Evolutionary conservation across 2,113 vertebrate genomes (phyloP).

Genomic region (Hippocampus barbouri): DNA sequence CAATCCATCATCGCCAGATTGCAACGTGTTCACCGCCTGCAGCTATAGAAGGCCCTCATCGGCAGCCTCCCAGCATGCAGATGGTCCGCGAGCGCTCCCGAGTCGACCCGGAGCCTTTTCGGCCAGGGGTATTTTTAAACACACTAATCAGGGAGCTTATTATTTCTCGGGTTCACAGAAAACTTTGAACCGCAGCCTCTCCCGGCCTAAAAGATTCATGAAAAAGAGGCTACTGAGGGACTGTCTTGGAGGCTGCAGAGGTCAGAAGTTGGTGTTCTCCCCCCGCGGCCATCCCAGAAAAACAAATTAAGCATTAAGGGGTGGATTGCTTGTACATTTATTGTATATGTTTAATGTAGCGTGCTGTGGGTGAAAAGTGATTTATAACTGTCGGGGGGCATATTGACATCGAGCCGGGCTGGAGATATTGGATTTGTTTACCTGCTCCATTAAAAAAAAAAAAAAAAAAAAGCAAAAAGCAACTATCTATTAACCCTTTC

Average conservation of each 20-base stretch:
- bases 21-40: constrained; percentile 23
- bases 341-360: constrained; percentile 35
- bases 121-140: constrained; percentile 61
- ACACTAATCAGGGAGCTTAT: constrained; percentile 72
- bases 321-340: constrained; percentile 36
- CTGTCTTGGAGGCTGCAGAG: constrained; percentile 54
- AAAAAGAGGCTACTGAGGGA: constrained; percentile 57
- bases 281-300: constrained; percentile 61
- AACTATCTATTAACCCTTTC: constrained; percentile 1
- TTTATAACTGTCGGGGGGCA: constrained; percentile 14
- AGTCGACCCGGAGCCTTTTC: constrained; percentile 36
- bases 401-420: constrained; percentile 18
- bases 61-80: constrained; percentile 49
- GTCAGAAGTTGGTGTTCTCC: constrained; percentile 68
- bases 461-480: constrained; percentile 4
- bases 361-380: constrained; percentile 19
- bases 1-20: constrained; percentile 17
- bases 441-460: constrained; percentile 7
- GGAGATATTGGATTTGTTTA: constrained; percentile 10
- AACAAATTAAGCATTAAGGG: constrained; percentile 67
- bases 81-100: constrained; percentile 29
- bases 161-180: constrained; percentile 67
- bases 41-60: constrained; percentile 34
- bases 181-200: constrained; percentile 70
- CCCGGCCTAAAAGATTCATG: constrained; percentile 72